A percentile compares a stretch with the other conserved stretches of the same genome.
Evolutionary conservation across 2,888 invertebrate species (phyloP).

Genomic region (Geophilus truncorum): DNA sequence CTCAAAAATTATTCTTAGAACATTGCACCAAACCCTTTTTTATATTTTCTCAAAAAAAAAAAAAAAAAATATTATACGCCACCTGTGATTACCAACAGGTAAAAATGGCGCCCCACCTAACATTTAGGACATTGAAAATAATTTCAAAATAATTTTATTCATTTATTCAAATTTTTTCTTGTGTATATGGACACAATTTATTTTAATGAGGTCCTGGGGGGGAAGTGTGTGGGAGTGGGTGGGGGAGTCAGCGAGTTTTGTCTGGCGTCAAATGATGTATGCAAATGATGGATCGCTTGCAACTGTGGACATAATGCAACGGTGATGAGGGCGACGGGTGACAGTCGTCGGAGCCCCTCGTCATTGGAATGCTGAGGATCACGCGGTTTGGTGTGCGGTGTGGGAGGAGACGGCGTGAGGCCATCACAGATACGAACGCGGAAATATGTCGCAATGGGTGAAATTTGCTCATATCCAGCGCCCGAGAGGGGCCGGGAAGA

Average conservation of each 20-base stretch:
- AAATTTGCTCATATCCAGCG: background rate
- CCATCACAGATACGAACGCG: background rate
- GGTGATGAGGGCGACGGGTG: conserved; percentile 28
- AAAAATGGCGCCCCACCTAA: background rate
- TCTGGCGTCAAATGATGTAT: conserved; percentile 23
- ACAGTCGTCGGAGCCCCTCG: conserved; percentile 28
- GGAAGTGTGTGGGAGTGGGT: background rate
- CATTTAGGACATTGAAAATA: background rate
- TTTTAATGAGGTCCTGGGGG: background rate
- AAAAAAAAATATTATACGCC: too few species aligned
- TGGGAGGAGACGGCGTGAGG: too few species aligned
- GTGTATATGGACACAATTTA: background rate
- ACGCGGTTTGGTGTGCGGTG: too few species aligned
- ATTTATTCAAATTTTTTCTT: background rate
- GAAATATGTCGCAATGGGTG: background rate
- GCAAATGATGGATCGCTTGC: conserved; percentile 29
- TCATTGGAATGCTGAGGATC: conserved; percentile 20
- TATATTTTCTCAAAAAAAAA: too few species aligned
- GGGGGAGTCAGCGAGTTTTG: background rate
- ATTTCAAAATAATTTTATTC: too few species aligned
- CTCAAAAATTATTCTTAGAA: background rate
- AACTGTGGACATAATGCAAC: conserved; percentile 29
- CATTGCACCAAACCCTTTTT: background rate
- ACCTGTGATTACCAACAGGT: background rate
- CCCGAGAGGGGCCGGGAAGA: background rate